Conservation (phyloP, 2,797 vertebrate genomes). For the Syngnathus acus region DNA sequence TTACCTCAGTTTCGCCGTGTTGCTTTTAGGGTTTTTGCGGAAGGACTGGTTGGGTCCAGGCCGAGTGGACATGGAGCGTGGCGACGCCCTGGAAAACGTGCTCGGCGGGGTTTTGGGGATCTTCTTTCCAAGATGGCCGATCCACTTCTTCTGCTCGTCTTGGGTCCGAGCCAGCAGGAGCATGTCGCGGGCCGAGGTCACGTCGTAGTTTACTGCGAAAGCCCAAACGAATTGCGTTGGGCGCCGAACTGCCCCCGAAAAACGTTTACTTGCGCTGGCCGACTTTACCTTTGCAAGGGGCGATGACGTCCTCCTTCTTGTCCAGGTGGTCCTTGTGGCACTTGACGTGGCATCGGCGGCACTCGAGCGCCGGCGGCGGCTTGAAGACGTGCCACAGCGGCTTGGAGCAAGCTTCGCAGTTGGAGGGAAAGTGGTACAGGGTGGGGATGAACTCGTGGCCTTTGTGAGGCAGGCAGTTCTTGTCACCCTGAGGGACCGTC, state of each 20-base stretch:
- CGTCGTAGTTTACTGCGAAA: conserved; percentile 88
- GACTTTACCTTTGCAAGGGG: conserved; percentile 90
- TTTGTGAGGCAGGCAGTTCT: conserved; percentile 94
- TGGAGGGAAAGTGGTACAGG: conserved; percentile 95
- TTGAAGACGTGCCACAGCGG: conserved; percentile 98
- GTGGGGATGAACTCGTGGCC: conserved; percentile 99
- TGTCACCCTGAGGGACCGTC: conserved; percentile 83
- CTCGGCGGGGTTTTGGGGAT: conserved; percentile 94
- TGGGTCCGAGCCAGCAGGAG: conserved; percentile 89
- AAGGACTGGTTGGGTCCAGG: conserved; percentile 94
- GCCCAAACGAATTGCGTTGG: background rate
- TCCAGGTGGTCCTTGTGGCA: conserved; percentile 98
- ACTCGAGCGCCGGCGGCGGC: conserved; percentile 92
- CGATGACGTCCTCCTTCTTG: conserved; percentile 96
- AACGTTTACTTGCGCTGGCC: too few relatives aligned
- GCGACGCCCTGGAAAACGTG: conserved; percentile 87
- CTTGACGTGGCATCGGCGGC: conserved; percentile 97
- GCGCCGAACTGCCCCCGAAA: background rate
- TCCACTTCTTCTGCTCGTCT: conserved; percentile 99
- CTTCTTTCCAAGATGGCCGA: conserved; percentile 96
- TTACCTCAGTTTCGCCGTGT: conserved; percentile 93
- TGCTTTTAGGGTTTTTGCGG: conserved; percentile 90
- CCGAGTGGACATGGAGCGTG: conserved; percentile 88
- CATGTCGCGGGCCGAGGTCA: conserved; percentile 96
- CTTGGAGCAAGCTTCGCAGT: conserved; percentile 97